Conservation (phyloP, 2,113 vertebrate species). For the Salvelinus sp. region DNA sequence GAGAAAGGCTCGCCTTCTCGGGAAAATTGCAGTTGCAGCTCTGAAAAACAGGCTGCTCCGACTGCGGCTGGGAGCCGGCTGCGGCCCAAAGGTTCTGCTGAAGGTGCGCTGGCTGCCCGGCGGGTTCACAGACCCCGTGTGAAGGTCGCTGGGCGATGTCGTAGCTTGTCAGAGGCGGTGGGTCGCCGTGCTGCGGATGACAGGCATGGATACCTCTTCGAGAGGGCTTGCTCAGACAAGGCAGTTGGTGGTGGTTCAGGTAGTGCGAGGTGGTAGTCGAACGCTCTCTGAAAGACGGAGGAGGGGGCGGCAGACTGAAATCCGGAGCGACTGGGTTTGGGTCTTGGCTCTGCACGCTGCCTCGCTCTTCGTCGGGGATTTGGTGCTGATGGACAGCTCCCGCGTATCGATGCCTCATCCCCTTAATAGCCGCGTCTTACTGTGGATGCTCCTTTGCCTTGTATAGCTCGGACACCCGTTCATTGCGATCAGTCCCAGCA, state of each 20-base stretch:
- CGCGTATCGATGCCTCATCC: constrained; percentile 76
- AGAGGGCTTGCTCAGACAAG: constrained; percentile 68
- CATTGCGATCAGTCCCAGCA: constrained; percentile 72
- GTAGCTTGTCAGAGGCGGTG: constrained; percentile 60
- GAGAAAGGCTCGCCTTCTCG: constrained; percentile 60
- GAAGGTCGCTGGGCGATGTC: constrained; percentile 61
- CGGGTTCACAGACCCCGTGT: constrained; percentile 42
- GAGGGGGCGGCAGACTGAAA: constrained; percentile 73
- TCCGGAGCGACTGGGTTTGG: constrained; percentile 54
- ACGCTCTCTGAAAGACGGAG: constrained; percentile 70
- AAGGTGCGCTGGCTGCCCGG: constrained; percentile 53
- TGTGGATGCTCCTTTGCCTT: constrained; percentile 71
- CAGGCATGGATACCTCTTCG: constrained; percentile 51
- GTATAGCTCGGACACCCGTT: constrained; percentile 69
- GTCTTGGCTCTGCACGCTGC: constrained; percentile 51
- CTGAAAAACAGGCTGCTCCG: constrained; percentile 62
- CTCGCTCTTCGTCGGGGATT: constrained; percentile 51
- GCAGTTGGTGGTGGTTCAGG: constrained; percentile 67
- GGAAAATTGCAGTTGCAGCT: constrained; percentile 74
- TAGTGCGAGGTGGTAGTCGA: constrained; percentile 57
- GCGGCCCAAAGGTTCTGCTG: constrained; percentile 70
- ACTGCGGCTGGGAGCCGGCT: constrained; percentile 54
- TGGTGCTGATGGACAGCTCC: constrained; percentile 73
- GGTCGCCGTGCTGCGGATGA: constrained; percentile 51
- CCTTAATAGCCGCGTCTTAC: constrained; percentile 72